Evolutionary conservation across 2,113 vertebrate genomes (phyloP), one percentile per base, ranked within the genome.

Genomic region (Tor tambroides): DNA sequence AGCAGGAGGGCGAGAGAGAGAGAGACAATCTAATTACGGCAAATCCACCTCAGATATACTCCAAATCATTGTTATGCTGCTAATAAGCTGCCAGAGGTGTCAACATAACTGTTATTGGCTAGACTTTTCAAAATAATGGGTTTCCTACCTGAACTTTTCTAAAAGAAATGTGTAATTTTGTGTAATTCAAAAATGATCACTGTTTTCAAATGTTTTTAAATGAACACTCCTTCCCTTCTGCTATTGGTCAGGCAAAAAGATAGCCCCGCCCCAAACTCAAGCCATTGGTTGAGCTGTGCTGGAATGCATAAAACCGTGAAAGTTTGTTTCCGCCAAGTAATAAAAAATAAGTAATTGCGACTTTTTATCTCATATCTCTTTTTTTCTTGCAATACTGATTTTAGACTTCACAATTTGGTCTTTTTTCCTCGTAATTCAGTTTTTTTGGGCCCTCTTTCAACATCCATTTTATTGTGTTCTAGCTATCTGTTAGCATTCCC

Each of bases 11-110:
- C 32, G 54, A 85, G 26, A 67, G 12, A 46, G 32, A 32, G 54
- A 82, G 30, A 80, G 61, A 83, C 56, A 43, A 87, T 89, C 65
- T 88, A 88, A 91, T 91, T 89, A 85, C 21, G 59, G 81, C 46
- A 65, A 85, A 89, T 77, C 54, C 83, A 12, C 28, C 84, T 85
- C 72, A 79, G 78, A 88, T 72, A 49, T 85, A 49, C 83, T 59
- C 30, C 65, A 86, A 88, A 75, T 84, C 59, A 85, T 75, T 80
- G 69, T 65, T 84, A 84, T 80, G 80, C 85, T 77, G 78, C 88
- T 89, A 80, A 91, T 85, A 84, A 88, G 82, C 88, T 89, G 87
- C 84, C 81, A 14, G 61, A 83, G 46, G 38, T 75, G 76, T 82
- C 87, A 65, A 35, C 74, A 67, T 17, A 74, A 80, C 80, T 23